These are phyloP conservation scores for Pseudocheirus occidentalis DNA, from an alignment of 2,797 vertebrate genomes.

Conservation along the genomic window DNA sequence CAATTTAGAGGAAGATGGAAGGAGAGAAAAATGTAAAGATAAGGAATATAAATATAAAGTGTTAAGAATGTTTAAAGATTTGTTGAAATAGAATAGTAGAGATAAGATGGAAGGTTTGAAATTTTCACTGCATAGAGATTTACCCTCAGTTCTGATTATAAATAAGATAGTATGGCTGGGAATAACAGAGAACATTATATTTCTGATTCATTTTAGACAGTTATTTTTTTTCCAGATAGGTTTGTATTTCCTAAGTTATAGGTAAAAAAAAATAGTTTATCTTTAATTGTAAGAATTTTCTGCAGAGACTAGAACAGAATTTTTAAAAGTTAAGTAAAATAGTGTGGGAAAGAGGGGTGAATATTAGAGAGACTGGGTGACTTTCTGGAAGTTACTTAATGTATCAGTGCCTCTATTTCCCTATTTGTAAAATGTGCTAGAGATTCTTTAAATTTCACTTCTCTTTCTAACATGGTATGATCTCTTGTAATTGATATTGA, in stretches of 20 bases:
- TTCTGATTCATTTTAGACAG: slow-evolving; percentile 43
- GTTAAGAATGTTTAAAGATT: not conserved
- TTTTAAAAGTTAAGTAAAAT: not conserved
- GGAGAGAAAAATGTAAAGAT: not conserved
- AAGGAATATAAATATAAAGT: not conserved
- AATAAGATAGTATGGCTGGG: slow-evolving; percentile 28
- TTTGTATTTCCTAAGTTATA: slow-evolving; percentile 27
- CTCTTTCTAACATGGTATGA: not conserved
- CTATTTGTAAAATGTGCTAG: not conserved
- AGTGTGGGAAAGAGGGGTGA: not conserved
- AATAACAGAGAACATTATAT: not conserved
- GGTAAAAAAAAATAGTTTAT: not conserved
- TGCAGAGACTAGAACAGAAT: slow-evolving; percentile 14
- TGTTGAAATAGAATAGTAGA: slow-evolving; percentile 14
- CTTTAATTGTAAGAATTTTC: slow-evolving; percentile 42
- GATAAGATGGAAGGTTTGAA: not conserved
- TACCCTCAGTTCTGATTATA: slow-evolving; percentile 1
- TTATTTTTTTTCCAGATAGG: not conserved
- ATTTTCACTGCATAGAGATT: not conserved
- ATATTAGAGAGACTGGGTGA: not conserved
- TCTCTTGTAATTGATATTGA: not conserved
- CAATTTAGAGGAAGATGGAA: not conserved
- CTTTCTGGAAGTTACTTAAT: not conserved
- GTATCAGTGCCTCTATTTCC: not conserved
- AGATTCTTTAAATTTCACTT: not conserved